Evolutionary conservation across 2,113 vertebrate species (phyloP).

Genomic region (Amphiprion percula): DNA sequence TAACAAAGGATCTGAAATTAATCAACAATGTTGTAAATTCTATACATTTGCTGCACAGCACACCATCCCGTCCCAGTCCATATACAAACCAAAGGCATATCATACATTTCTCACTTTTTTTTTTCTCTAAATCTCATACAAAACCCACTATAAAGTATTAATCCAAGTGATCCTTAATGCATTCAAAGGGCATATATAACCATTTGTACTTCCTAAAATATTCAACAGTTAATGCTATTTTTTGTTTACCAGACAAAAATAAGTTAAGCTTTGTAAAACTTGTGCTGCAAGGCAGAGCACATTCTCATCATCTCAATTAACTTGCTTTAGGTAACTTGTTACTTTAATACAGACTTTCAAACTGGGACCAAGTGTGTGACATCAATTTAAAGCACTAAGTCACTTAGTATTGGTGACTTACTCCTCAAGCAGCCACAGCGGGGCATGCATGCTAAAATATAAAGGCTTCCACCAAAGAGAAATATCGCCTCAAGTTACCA

Average conservation of each 20-base stretch:
- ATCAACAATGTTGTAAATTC: no score
- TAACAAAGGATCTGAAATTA: no score
- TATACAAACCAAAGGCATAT: no score
- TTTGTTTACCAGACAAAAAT: not conserved
- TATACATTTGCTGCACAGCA: no score
- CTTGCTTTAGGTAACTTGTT: slow-evolving; percentile 8
- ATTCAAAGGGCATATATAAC: no score
- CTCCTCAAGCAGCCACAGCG: slow-evolving; percentile 1
- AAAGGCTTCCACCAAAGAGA: slow-evolving; percentile 36
- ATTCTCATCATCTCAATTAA: not conserved
- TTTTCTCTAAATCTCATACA: no score
- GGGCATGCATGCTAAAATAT: slow-evolving; percentile 35
- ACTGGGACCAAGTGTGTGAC: slow-evolving; percentile 36
- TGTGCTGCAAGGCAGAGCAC: not conserved
- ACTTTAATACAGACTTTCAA: slow-evolving; percentile 24
- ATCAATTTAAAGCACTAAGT: slow-evolving; percentile 38
- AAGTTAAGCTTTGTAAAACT: not conserved
- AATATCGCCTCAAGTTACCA: slow-evolving; percentile 31
- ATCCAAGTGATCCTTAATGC: no score
- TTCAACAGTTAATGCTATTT: no score
- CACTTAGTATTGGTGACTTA: slow-evolving; percentile 47
- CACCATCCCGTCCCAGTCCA: no score
- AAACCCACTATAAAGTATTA: no score
- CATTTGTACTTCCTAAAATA: no score
- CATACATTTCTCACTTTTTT: no score